phyloP scores from a whole-genome alignment of 2,113 vertebrate species.

The Sander vitreus region DNA sequence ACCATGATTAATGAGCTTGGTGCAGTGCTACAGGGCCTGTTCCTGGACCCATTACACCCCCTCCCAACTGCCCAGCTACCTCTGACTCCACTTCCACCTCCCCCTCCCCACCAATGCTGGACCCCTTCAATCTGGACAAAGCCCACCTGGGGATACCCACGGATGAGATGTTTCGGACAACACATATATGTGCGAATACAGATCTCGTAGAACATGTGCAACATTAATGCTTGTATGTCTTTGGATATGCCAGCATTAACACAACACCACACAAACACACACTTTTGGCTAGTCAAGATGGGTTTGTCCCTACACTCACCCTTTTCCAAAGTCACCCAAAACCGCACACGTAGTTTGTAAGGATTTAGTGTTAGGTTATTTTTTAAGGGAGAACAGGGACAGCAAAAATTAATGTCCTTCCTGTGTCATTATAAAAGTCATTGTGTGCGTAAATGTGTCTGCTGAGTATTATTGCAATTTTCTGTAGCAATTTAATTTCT shows the following conservation, averaged over 20 bases:
- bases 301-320: slow-evolving; percentile 39
- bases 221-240: background rate
- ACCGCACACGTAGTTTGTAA: slow-evolving; percentile 39
- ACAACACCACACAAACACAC: slow-evolving; percentile 11
- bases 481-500: background rate
- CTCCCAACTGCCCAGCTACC: slow-evolving; percentile 40
- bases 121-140: slow-evolving; percentile 89
- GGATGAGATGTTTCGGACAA: slow-evolving; percentile 11
- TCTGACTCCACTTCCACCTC: slow-evolving; percentile 28
- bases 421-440: slow-evolving; percentile 31
- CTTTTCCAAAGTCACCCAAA: slow-evolving; percentile 67
- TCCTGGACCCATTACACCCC: slow-evolving; percentile 86
- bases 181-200: background rate
- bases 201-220: background rate
- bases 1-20: slow-evolving; percentile 94
- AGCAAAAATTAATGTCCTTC: slow-evolving; percentile 42
- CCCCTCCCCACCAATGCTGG: slow-evolving; percentile 21
- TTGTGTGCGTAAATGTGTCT: slow-evolving; percentile 9
- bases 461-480: slow-evolving; percentile 17
- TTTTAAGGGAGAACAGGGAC: background rate
- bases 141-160: slow-evolving; percentile 70
- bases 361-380: slow-evolving; percentile 57
- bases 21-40: slow-evolving; percentile 85
- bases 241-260: background rate
- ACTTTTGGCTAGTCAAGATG: slow-evolving; percentile 63